Evolutionary conservation across 2,113 vertebrate genomes (phyloP).

Genomic region (Dipodomys merriami): DNA sequence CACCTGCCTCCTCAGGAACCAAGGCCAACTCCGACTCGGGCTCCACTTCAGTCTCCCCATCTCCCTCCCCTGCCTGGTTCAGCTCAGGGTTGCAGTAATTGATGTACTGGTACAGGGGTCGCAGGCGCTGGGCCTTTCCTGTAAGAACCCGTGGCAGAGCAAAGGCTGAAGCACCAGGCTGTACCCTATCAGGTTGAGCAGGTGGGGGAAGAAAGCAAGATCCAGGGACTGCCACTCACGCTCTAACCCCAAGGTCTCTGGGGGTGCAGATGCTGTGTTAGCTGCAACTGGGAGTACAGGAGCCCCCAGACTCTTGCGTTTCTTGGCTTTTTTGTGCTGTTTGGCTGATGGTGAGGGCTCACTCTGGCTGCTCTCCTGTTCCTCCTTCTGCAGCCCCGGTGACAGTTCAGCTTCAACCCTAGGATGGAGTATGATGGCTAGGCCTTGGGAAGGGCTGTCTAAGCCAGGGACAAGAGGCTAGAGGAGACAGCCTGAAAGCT

Average conservation of each 20-base stretch:
- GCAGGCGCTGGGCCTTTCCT: constrained; percentile 75
- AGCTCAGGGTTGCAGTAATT: constrained; percentile 80
- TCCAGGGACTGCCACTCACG: constrained; percentile 73
- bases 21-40: background rate
- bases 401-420: constrained; percentile 62
- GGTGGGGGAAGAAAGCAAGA: background rate
- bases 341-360: constrained; percentile 47
- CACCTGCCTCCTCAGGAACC: background rate
- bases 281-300: background rate
- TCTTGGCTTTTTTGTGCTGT: constrained; percentile 80
- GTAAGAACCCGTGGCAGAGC: constrained; percentile 34
- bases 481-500: constrained; percentile 1
- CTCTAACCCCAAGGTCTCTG: constrained; percentile 49
- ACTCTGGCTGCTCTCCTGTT: rapidly evolving
- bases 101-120: constrained; percentile 85
- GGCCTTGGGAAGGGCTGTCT: background rate
- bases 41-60: constrained; percentile 61
- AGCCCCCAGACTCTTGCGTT: constrained; percentile 60
- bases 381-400: background rate
- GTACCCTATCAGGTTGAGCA: constrained; percentile 1
- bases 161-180: constrained; percentile 18
- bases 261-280: background rate
- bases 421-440: constrained; percentile 18
- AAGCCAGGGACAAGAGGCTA: background rate
- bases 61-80: constrained; percentile 65